A percentile compares a stretch with the other conserved stretches of the same genome.
phyloP scores from a whole-genome alignment of 2,113 vertebrate genomes.

The Pipra filicauda region DNA sequence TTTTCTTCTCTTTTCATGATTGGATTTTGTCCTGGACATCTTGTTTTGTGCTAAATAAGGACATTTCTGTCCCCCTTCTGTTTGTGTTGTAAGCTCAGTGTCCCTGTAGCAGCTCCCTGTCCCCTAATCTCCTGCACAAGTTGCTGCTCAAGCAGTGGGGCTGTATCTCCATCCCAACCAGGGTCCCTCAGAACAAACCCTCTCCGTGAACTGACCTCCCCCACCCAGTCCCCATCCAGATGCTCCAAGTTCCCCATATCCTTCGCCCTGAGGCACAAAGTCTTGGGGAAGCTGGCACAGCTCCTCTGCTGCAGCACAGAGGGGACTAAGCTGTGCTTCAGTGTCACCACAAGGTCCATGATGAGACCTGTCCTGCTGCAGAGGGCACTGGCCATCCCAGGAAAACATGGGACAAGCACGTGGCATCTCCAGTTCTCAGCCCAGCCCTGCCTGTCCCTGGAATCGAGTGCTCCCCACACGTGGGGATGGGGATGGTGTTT shows the following conservation, averaged over 20 bases:
- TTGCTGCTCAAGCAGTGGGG: background rate
- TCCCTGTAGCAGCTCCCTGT: background rate
- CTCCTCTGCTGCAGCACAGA: background rate
- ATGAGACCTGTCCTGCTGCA: background rate
- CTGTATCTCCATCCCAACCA: background rate
- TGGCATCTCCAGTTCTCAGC: background rate
- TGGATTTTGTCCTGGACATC: background rate
- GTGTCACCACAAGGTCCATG: background rate
- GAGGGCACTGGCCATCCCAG: background rate
- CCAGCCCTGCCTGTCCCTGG: background rate
- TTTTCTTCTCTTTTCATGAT: background rate
- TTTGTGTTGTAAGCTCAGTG: background rate
- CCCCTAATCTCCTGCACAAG: background rate
- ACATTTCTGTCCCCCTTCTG: background rate
- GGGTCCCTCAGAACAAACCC: accelerated
- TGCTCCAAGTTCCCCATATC: background rate
- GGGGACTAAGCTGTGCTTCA: background rate
- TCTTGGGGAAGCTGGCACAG: background rate
- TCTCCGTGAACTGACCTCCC: background rate
- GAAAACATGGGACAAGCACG: accelerated
- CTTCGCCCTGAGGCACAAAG: background rate
- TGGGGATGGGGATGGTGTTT: background rate
- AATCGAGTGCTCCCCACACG: accelerated
- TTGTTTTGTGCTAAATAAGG: background rate
- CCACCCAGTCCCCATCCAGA: background rate